These are phyloP conservation scores for Gastrophryne carolinensis DNA, from an alignment of 2,797 vertebrate genomes.

Conservation along the genomic window DNA sequence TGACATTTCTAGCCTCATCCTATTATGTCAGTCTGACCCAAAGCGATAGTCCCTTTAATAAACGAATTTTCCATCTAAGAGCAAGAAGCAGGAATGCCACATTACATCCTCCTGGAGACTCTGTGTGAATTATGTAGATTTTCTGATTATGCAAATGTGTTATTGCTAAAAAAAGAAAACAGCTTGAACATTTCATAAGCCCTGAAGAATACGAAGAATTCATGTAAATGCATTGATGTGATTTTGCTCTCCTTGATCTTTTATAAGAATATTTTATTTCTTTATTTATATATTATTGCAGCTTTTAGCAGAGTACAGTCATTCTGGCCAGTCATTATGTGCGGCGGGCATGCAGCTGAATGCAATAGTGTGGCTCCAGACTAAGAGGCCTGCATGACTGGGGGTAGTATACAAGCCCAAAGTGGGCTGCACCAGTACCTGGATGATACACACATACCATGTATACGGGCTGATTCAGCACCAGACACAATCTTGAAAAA, in stretches of 20 bases:
- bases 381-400: not conserved
- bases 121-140: slow-evolving; percentile 26
- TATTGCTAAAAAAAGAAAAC: slow-evolving; percentile 27
- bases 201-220: slow-evolving; percentile 35
- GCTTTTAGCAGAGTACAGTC: not conserved
- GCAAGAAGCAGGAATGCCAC: not conserved
- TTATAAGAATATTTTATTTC: slow-evolving; percentile 5
- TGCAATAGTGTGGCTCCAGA: not conserved
- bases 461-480: no score
- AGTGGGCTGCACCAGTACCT: no score
- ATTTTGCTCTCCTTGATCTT: slow-evolving; percentile 23
- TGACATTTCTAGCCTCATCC: not conserved
- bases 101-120: slow-evolving; percentile 4
- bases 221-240: slow-evolving; percentile 27
- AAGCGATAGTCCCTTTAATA: not conserved
- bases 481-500: no score
- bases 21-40: no score
- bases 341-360: no score
- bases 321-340: no score
- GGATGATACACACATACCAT: no score
- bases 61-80: slow-evolving; percentile 3
- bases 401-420: no score
- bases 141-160: slow-evolving; percentile 36
- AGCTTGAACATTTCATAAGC: slow-evolving; percentile 25
- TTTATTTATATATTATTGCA: not conserved